Evolutionary conservation across 2,888 invertebrate genomes (phyloP).

Genomic region (Odontocolon sp.): DNA sequence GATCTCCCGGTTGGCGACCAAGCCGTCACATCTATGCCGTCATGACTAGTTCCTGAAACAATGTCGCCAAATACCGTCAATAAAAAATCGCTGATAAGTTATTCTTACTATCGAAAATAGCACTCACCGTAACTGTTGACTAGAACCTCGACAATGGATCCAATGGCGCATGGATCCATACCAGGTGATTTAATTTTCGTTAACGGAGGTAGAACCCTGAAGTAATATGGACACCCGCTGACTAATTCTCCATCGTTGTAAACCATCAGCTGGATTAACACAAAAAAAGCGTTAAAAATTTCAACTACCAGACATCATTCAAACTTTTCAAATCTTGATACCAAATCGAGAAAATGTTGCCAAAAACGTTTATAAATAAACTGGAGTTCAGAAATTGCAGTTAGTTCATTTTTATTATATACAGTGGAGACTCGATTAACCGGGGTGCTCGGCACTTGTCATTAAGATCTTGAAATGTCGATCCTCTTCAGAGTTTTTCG

Average conservation of each 20-base stretch:
- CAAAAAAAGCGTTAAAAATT: conserved; percentile 12
- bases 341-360: no score
- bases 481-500: no score
- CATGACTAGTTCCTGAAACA: conserved; percentile 79
- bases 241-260: conserved; percentile 84
- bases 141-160: conserved; percentile 97
- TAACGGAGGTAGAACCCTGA: conserved; percentile 93
- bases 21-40: conserved; percentile 94
- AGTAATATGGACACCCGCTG: conserved; percentile 87
- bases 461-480: no score
- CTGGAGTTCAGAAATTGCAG: no score
- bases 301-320: no score
- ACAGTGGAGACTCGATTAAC: no score
- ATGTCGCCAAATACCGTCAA: background rate
- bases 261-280: conserved; percentile 82
- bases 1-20: conserved; percentile 94
- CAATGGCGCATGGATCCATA: conserved; percentile 97
- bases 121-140: conserved; percentile 89
- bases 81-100: background rate
- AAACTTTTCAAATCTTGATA: no score
- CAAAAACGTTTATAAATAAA: no score
- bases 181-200: conserved; percentile 94
- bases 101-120: background rate
- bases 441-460: no score
- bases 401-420: no score